phyloP scores from a whole-genome alignment of 2,888 invertebrate species.

The Cerastis rubricosa region DNA sequence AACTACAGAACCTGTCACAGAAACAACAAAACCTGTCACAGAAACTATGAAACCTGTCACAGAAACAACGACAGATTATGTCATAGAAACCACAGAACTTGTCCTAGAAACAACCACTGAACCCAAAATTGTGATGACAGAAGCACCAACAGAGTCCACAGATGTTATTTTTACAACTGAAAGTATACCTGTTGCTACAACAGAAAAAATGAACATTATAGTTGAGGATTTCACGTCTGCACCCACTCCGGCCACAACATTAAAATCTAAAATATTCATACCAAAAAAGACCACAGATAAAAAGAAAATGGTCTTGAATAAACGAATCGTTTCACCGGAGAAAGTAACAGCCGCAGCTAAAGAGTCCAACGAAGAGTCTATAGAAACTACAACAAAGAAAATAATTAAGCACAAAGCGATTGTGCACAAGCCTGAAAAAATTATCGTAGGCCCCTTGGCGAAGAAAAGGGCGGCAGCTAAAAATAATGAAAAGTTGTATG shows the following conservation, averaged over 20 bases:
- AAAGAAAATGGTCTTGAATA: not conserved
- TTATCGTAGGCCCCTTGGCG: slow-evolving; percentile 16
- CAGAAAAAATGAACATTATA: not conserved
- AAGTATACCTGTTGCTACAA: slow-evolving; percentile 1
- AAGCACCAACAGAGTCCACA: not conserved
- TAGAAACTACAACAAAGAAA: slow-evolving; percentile 14
- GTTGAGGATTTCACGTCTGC: slow-evolving; percentile 35
- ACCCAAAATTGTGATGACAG: not conserved
- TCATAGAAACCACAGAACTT: not conserved
- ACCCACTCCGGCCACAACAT: not conserved
- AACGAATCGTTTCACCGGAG: not conserved
- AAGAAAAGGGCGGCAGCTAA: not conserved
- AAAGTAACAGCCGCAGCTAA: not conserved
- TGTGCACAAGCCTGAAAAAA: slow-evolving; percentile 24
- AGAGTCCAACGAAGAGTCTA: slow-evolving; percentile 3
- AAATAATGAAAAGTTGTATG: slow-evolving; percentile 24
- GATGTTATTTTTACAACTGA: not conserved
- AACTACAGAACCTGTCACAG: not conserved
- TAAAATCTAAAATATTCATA: not conserved
- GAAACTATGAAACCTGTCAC: not conserved
- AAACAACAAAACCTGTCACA: not conserved
- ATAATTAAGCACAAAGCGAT: not conserved
- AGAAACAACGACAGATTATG: not conserved
- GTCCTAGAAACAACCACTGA: not conserved
- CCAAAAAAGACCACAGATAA: not conserved